These are phyloP conservation scores for Muscidifurax raptorellus DNA, from an alignment of 1,140 invertebrate species.

Conservation along the genomic window DNA sequence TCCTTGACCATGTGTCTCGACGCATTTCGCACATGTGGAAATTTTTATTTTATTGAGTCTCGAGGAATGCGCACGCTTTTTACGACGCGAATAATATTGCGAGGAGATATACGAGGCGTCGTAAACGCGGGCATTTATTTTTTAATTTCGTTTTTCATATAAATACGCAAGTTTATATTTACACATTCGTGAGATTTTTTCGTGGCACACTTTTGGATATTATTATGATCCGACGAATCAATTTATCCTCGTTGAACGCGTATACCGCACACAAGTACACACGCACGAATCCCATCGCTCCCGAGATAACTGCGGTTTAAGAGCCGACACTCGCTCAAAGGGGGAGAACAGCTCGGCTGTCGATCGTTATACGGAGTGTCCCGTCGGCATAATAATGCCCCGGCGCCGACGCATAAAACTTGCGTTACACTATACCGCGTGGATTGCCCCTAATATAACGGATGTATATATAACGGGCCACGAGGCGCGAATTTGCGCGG, in stretches of 20 bases:
- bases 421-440: conserved; percentile 43
- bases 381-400: conserved; percentile 12
- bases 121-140: not conserved
- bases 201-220: not conserved
- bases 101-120: not conserved
- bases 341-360: not conserved
- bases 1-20: conserved; percentile 3
- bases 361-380: conserved; percentile 23
- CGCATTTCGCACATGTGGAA: conserved; percentile 7
- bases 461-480: conserved; percentile 62
- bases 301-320: conserved; percentile 48
- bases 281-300: conserved; percentile 24
- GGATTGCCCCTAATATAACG: conserved; percentile 69
- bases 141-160: not conserved
- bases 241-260: not conserved
- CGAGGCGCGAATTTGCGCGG: conserved; percentile 70
- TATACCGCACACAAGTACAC: not conserved
- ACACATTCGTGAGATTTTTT: not conserved
- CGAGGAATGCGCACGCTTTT: not conserved
- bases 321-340: not conserved
- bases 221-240: conserved; percentile 13
- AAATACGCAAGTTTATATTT: no score
- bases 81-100: not conserved
- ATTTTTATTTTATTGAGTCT: conserved; percentile 27
- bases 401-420: conserved; percentile 41